A percentile compares a stretch with the other conserved stretches of the same genome.
Evolutionary conservation across 2,888 invertebrate genomes (phyloP).

Genomic region (Ormia ochracea): DNA sequence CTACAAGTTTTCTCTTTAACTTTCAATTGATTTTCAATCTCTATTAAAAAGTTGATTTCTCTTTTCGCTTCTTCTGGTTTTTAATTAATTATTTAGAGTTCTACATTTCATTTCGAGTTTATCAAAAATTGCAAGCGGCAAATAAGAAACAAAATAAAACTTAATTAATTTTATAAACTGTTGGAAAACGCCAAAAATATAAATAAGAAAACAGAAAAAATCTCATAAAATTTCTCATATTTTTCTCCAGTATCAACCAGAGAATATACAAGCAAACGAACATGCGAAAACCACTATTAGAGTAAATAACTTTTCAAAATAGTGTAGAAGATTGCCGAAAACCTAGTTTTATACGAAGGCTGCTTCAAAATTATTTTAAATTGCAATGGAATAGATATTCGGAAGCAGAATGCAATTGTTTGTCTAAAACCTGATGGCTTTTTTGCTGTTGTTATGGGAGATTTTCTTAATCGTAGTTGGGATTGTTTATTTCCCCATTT

Average conservation of each 20-base stretch:
- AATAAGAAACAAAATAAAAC: conserved; percentile 34
- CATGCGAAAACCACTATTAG: conserved; percentile 32
- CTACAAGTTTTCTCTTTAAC: conserved; percentile 16
- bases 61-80: neutral
- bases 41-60: conserved; percentile 5
- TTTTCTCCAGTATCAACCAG: neutral
- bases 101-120: conserved; percentile 50
- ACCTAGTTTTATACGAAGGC: neutral
- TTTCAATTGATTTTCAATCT: conserved; percentile 45
- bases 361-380: neutral
- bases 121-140: conserved; percentile 18
- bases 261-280: neutral
- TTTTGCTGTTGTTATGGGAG: neutral
- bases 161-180: conserved; percentile 58
- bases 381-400: neutral
- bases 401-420: neutral
- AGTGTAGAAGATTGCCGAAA: neutral
- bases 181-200: conserved; percentile 22
- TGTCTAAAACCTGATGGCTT: neutral
- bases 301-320: conserved; percentile 56
- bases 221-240: conserved; percentile 50
- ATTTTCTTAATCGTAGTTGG: too few species aligned
- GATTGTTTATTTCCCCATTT: too few species aligned
- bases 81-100: conserved; percentile 59
- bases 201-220: conserved; percentile 26